Evolutionary conservation across 1,140 invertebrate genomes (phyloP).

Genomic region (Cataglyphis hispanica): DNA sequence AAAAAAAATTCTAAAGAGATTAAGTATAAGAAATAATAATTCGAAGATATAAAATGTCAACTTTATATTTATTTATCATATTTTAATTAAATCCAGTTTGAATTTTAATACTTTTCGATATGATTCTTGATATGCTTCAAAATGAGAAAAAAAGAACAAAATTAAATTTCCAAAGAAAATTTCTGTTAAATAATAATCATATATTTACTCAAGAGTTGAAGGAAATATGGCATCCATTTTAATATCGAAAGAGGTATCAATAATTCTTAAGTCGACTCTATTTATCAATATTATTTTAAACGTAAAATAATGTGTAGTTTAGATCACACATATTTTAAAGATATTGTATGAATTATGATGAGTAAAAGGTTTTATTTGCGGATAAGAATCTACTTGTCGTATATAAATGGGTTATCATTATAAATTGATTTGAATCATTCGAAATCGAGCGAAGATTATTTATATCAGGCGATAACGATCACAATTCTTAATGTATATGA

Average conservation of each 20-base stretch:
- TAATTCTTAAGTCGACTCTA: background rate
- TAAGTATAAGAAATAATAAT: no score
- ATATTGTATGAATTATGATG: background rate
- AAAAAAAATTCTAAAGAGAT: no score
- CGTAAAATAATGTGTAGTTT: background rate
- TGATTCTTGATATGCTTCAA: no score
- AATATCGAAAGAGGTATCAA: background rate
- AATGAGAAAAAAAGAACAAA: no score
- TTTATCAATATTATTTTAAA: background rate
- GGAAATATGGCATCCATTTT: background rate
- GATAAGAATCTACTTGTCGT: background rate
- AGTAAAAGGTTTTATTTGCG: background rate
- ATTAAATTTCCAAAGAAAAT: no score
- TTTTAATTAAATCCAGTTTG: no score
- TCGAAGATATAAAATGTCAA: no score
- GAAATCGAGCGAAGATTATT: slow-evolving; percentile 6
- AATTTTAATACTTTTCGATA: no score
- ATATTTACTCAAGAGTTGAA: background rate
- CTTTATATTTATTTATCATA: no score
- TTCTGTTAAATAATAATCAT: background rate
- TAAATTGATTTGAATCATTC: slow-evolving; percentile 11
- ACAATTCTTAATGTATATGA: background rate
- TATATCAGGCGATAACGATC: slow-evolving; percentile 13
- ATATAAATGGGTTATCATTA: background rate
- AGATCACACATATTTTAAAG: background rate